Evolutionary conservation across 2,113 vertebrate species (phyloP), one percentile per base, ranked within the genome.

Genomic region (Carassius auratus): DNA sequence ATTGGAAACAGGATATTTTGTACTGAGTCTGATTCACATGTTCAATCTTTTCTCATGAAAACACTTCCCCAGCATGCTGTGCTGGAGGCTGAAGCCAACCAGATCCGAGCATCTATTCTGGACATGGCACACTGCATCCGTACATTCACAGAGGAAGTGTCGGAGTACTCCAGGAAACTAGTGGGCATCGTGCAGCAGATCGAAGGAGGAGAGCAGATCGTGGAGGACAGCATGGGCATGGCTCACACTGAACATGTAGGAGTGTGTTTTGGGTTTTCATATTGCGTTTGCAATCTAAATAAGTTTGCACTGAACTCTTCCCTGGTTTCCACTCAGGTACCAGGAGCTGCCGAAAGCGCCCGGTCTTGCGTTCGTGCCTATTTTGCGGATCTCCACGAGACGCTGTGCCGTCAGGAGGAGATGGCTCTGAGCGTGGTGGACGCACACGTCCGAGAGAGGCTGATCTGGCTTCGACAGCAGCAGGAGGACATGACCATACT

Each of bases 121-220:
- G 98, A 99, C 92, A 99, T 99, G 98, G 98, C 98, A 62, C 98
- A 99, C 91, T 99, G 97, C 89, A 99, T 99, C 94, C 96, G 98
- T 88, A 97, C 96, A 61, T 99, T 99, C 93, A 99, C 98, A 2
- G 98, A 99, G 82, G 98, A 99, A 93, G 98, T 99, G 66, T 98
- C 98, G 0, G 98, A 99, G 90, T 99, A 99, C 92, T 98, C 97
- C 48, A 95, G 98, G 93, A 99, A 99, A 94, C 93, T 99, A 88
- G 95, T 97, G 92, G 96, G 96, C 92, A 99, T 99, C 42, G 97
- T 99, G 90, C 97, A 98, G 92, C 97, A 98, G 52, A 98, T 99
- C 88, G 98, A 99, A 92, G 98, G 98, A 21, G 98, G 98, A 81
- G 98, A 99, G 90, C 98, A 99, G 92, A 97, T 99, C 30, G 96